These are phyloP conservation scores for Mnemiopsis leidyi DNA, from an alignment of 37 sponge, comb jelly and placozoan species.

Conservation along the genomic window DNA sequence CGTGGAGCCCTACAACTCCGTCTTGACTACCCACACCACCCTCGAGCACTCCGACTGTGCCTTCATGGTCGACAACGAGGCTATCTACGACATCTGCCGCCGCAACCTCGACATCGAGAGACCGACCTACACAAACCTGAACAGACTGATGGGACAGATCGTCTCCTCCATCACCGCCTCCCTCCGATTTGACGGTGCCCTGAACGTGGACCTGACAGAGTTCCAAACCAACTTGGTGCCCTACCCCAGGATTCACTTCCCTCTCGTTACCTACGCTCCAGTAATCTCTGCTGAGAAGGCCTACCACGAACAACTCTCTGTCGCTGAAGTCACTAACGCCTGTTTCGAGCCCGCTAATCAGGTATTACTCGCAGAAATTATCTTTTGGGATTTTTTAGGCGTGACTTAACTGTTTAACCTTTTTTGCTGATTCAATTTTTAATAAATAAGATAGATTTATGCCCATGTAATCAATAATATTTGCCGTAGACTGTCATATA, in stretches of 20 bases:
- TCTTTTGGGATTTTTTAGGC: too few species aligned
- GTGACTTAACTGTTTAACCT: too few species aligned
- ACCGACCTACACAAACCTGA: slow-evolving; percentile 67
- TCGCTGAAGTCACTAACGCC: slow-evolving; percentile 67
- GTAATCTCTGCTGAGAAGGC: slow-evolving; percentile 98
- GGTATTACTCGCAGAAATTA: too few species aligned
- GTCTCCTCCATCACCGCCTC: slow-evolving; percentile 79
- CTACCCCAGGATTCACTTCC: slow-evolving; percentile 81
- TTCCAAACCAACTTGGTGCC: slow-evolving; percentile 69
- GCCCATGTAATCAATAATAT: too few species aligned
- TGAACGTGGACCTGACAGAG: slow-evolving; percentile 73
- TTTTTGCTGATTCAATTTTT: too few species aligned
- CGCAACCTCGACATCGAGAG: slow-evolving; percentile 67
- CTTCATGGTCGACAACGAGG: slow-evolving; percentile 71
- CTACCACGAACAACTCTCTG: slow-evolving; percentile 67
- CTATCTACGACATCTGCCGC: slow-evolving; percentile 67
- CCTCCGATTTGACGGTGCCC: slow-evolving; percentile 92
- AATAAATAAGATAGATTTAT: too few species aligned
- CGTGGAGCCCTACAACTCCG: slow-evolving; percentile 67
- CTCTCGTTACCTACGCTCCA: slow-evolving; percentile 96
- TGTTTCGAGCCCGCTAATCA: slow-evolving; percentile 68
- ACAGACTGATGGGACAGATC: slow-evolving; percentile 66
- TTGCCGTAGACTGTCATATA: too few species aligned
- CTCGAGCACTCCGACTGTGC: slow-evolving; percentile 71
- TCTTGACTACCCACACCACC: slow-evolving; percentile 69